Conservation (phyloP, 2,888 invertebrate genomes). For the Brenthis hecate region DNA sequence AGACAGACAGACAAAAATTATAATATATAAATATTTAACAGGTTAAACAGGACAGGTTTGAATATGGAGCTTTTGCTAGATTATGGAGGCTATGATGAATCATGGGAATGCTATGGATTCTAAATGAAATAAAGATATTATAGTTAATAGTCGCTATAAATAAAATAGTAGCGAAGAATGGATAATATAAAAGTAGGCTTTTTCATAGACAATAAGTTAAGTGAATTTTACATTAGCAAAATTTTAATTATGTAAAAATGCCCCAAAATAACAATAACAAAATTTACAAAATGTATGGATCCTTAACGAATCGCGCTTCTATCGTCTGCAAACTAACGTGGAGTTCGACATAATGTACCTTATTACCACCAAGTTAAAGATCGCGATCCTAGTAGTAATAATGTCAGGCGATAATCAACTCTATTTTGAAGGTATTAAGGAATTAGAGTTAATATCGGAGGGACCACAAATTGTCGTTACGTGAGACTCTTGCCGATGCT, state of each 20-base stretch:
- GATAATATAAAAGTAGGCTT: too few species aligned
- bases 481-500: constrained; percentile 33
- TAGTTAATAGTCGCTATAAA: too few species aligned
- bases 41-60: too few species aligned
- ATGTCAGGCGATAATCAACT: constrained; percentile 21
- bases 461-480: constrained; percentile 36
- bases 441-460: constrained; percentile 11
- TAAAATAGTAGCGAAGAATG: too few species aligned
- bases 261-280: constrained; percentile 7
- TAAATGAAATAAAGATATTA: too few species aligned
- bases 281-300: constrained; percentile 24
- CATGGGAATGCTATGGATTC: too few species aligned
- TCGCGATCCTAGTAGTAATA: constrained; percentile 6
- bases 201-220: too few species aligned
- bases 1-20: too few species aligned
- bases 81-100: too few species aligned
- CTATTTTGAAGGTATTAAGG: constrained; percentile 17
- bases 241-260: background rate
- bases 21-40: too few species aligned
- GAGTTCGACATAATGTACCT: constrained; percentile 26
- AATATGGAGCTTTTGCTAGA: too few species aligned
- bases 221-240: too few species aligned
- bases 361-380: constrained; percentile 26
- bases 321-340: constrained; percentile 11
- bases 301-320: constrained; percentile 24